Evolutionary conservation across 2,888 invertebrate genomes (phyloP).

Genomic region (Dryobotodes eremita): DNA sequence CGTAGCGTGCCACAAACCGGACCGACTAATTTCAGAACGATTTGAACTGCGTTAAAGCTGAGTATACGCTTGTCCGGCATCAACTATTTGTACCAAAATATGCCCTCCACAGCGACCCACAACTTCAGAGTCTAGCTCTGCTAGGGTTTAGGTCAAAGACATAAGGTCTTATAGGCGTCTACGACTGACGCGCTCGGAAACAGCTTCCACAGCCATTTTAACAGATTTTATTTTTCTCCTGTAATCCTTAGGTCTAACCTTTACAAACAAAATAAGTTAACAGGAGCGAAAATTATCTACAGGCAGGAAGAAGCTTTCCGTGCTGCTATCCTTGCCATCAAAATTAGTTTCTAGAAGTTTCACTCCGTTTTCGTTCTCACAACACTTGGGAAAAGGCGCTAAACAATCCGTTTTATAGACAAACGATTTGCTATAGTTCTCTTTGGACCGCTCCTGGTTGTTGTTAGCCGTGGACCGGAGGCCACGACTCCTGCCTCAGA

Average conservation of each 20-base stretch:
- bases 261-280: slow-evolving; percentile 40
- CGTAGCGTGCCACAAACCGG: neutral
- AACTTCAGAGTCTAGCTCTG: neutral
- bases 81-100: neutral
- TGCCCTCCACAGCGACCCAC: neutral
- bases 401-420: slow-evolving; percentile 76
- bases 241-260: neutral
- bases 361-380: slow-evolving; percentile 81
- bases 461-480: slow-evolving; percentile 78
- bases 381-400: slow-evolving; percentile 86
- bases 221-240: neutral
- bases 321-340: slow-evolving; percentile 79
- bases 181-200: neutral
- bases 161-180: too few species aligned
- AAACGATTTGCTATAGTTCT: slow-evolving; percentile 82
- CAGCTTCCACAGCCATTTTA: neutral
- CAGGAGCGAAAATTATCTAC: slow-evolving; percentile 72
- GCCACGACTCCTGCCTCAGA: slow-evolving; percentile 84
- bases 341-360: slow-evolving; percentile 71
- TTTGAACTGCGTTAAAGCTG: neutral
- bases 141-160: neutral
- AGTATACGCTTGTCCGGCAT: too few species aligned
- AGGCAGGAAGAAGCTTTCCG: slow-evolving; percentile 82
- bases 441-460: slow-evolving; percentile 80
- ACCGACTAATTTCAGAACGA: neutral